These are phyloP conservation scores for Episyrphus balteatus DNA, from an alignment of 1,140 invertebrate genomes.

Conservation along the genomic window DNA sequence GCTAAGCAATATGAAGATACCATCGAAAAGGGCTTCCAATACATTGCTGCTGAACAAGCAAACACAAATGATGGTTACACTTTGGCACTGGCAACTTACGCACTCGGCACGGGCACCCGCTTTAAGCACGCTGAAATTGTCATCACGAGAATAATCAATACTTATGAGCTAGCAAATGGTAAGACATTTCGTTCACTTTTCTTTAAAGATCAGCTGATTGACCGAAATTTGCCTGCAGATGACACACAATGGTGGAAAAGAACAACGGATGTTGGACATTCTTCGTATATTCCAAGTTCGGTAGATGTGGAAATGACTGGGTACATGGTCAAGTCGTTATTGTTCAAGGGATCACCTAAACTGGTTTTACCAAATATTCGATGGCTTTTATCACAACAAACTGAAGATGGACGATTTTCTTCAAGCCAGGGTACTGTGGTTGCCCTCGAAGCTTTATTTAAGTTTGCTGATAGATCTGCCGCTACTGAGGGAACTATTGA, in stretches of 20 bases:
- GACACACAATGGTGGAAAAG: conserved; percentile 47
- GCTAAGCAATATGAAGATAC: conserved; percentile 3
- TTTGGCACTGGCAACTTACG: conserved; percentile 59
- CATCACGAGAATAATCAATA: too few species aligned
- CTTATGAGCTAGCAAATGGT: conserved; percentile 38
- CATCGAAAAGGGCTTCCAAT: conserved; percentile 29
- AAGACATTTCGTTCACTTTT: background rate
- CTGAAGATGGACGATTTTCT: conserved; percentile 63
- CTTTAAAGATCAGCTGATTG: too few species aligned
- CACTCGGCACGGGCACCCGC: conserved; percentile 48
- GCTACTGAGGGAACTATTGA: conserved; percentile 23
- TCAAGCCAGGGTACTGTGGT: conserved; percentile 60
- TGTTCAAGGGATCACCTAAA: conserved; percentile 45
- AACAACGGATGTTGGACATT: conserved; percentile 36
- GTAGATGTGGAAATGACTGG: conserved; percentile 64
- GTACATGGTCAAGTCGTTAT: conserved; percentile 55
- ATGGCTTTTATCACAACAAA: conserved; percentile 66
- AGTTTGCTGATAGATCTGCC: conserved; percentile 40
- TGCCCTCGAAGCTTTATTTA: conserved; percentile 51
- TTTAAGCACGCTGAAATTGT: too few species aligned
- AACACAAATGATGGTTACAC: conserved; percentile 56
- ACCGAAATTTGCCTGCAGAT: conserved; percentile 43
- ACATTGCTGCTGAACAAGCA: conserved; percentile 53
- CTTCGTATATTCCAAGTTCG: too few species aligned
- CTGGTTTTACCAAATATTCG: conserved; percentile 48